phyloP scores from a whole-genome alignment of 2,888 invertebrate genomes.

The Ectobius pallidus region DNA sequence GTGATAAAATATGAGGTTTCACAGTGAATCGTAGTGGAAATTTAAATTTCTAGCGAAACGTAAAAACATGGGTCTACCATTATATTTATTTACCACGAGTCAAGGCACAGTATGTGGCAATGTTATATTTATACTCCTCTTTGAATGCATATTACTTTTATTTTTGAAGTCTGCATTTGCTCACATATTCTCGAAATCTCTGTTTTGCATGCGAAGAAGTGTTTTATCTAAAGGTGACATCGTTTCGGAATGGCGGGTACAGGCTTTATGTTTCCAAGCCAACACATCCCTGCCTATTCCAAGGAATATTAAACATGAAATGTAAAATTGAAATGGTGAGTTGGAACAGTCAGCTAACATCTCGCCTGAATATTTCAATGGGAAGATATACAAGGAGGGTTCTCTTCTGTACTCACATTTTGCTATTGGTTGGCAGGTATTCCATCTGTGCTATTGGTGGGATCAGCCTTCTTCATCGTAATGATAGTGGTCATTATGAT shows the following conservation, averaged over 20 bases:
- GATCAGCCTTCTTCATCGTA: neutral
- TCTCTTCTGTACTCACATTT: neutral
- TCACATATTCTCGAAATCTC: too few relatives aligned
- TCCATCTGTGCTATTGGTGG: neutral
- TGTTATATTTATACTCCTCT: too few relatives aligned
- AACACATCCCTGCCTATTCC: neutral
- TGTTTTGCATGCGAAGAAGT: too few relatives aligned
- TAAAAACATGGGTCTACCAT: too few relatives aligned
- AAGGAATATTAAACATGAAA: conserved; percentile 30
- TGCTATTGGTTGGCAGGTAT: neutral
- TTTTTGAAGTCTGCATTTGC: too few relatives aligned
- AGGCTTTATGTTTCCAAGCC: neutral
- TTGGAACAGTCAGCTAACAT: neutral
- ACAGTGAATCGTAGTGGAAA: too few relatives aligned
- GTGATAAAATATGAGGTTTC: too few relatives aligned
- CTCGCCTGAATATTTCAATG: conserved; percentile 13
- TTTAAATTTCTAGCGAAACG: too few relatives aligned
- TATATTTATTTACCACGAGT: too few relatives aligned
- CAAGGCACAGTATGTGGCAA: too few relatives aligned
- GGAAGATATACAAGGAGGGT: conserved; percentile 4
- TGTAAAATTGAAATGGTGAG: conserved; percentile 8
- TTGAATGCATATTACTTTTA: too few relatives aligned
- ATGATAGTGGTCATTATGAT: neutral
- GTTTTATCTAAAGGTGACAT: too few relatives aligned
- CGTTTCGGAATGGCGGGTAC: neutral